Evolutionary conservation across 2,113 vertebrate genomes (phyloP).

Genomic region (Ailuropoda melanoleuca): DNA sequence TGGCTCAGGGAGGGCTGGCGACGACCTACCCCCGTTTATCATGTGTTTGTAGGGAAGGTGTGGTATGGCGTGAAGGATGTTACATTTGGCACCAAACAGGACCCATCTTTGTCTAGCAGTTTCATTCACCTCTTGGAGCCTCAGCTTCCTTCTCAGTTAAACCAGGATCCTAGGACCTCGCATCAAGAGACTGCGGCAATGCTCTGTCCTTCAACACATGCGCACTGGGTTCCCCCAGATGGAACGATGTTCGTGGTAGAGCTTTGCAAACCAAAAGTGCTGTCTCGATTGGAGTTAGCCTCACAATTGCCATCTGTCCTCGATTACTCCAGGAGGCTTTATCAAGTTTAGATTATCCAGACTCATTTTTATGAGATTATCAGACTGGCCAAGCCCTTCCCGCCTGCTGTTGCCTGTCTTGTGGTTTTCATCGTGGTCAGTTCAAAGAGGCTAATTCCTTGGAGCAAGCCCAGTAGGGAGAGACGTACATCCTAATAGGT

Average conservation of each 20-base stretch:
- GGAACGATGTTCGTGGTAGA: background rate
- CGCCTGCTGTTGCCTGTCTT: background rate
- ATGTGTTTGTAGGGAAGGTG: background rate
- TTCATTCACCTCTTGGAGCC: background rate
- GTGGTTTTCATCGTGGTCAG: slow-evolving; percentile 6
- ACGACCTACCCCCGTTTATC: background rate
- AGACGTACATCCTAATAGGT: background rate
- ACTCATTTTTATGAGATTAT: background rate
- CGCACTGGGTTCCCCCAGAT: background rate
- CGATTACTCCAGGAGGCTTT: background rate
- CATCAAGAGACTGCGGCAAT: background rate
- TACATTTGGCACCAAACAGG: background rate
- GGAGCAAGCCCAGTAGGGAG: background rate
- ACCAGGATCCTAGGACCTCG: background rate
- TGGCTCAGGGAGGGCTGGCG: background rate
- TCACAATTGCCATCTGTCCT: background rate
- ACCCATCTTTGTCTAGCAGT: background rate
- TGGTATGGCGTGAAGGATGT: background rate
- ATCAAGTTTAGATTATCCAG: slow-evolving; percentile 32
- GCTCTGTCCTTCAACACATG: background rate
- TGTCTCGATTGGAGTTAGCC: background rate
- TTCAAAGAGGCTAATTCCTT: slow-evolving; percentile 18
- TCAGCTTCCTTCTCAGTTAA: background rate
- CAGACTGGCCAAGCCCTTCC: background rate
- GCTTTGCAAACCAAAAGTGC: background rate